Percentiles rank a stretch among this genome's conserved stretches.
Evolutionary conservation across 2,888 invertebrate genomes (phyloP).

Genomic region (Parelbella ahira): DNA sequence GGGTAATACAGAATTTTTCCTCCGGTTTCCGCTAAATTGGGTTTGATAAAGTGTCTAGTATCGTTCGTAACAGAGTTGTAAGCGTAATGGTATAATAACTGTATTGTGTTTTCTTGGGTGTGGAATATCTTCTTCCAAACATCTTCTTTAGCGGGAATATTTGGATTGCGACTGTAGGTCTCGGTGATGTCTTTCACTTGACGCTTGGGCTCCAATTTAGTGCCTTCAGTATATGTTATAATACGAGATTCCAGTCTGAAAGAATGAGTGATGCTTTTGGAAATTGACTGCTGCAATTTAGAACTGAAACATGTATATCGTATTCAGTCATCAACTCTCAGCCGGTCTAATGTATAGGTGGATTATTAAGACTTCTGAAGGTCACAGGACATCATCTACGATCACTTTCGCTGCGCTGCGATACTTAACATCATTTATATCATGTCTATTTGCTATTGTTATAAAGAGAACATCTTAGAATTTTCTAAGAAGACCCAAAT

Average conservation of each 20-base stretch:
- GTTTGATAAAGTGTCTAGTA: slow-evolving; percentile 84
- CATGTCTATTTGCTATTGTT: no score
- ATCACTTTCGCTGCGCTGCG: no score
- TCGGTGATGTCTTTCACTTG: slow-evolving; percentile 76
- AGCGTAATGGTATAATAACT: slow-evolving; percentile 83
- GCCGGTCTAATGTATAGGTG: no score
- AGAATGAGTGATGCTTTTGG: neutral
- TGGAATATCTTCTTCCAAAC: slow-evolving; percentile 84
- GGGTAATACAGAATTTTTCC: slow-evolving; percentile 83
- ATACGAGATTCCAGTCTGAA: slow-evolving; percentile 55
- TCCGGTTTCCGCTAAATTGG: slow-evolving; percentile 85
- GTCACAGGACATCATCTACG: no score
- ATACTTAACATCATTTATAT: no score
- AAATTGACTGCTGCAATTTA: no score
- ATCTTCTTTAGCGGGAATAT: slow-evolving; percentile 80
- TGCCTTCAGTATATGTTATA: slow-evolving; percentile 55
- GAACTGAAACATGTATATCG: no score
- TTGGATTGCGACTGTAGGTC: slow-evolving; percentile 80
- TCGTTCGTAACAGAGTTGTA: slow-evolving; percentile 82
- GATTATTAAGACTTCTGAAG: no score
- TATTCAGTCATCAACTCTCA: no score
- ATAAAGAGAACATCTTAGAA: no score
- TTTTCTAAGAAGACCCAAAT: no score
- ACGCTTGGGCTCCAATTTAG: slow-evolving; percentile 55
- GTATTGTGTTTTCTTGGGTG: slow-evolving; percentile 81